A percentile compares a stretch with the other conserved stretches of the same genome.
Evolutionary conservation across 2,888 invertebrate species (phyloP).

Genomic region (Thelaira solivaga): DNA sequence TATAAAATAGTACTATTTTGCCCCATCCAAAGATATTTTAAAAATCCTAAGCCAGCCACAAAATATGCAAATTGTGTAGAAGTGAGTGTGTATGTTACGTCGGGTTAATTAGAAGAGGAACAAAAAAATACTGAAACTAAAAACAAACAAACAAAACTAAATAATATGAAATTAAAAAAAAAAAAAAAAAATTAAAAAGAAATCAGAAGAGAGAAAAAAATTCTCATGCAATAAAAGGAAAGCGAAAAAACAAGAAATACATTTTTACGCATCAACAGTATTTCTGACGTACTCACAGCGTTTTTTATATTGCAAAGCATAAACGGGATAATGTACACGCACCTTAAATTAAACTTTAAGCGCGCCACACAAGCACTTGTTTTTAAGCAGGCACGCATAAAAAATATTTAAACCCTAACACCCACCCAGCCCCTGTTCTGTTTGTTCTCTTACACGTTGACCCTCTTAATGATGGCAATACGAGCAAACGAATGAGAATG

Average conservation of each 20-base stretch:
- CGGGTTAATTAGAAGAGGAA: not conserved
- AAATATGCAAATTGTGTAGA: conserved; percentile 28
- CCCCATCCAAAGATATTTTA: not conserved
- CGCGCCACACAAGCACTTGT: conserved; percentile 18
- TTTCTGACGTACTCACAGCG: conserved; percentile 11
- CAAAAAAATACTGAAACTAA: not conserved
- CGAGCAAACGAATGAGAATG: not conserved
- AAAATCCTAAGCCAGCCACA: not conserved
- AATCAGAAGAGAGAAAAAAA: too few relatives aligned
- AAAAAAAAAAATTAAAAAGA: conserved; percentile 16
- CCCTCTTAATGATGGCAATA: not conserved
- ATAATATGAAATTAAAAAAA: conserved; percentile 45
- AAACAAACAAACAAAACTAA: conserved; percentile 34
- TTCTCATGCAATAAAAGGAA: conserved; percentile 33
- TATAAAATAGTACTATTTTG: not conserved
- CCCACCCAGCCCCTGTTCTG: not conserved
- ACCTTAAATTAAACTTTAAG: conserved; percentile 35
- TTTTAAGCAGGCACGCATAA: conserved; percentile 5
- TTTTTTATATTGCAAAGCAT: not conserved
- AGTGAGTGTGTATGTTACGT: not conserved
- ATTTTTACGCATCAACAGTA: conserved; percentile 54
- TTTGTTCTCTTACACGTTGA: not conserved
- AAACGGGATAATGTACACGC: conserved; percentile 24
- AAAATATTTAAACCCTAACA: not conserved
- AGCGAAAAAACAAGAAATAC: not conserved